phyloP scores from a whole-genome alignment of 2,888 invertebrate genomes.

The Pollenia griseotomentosa region DNA sequence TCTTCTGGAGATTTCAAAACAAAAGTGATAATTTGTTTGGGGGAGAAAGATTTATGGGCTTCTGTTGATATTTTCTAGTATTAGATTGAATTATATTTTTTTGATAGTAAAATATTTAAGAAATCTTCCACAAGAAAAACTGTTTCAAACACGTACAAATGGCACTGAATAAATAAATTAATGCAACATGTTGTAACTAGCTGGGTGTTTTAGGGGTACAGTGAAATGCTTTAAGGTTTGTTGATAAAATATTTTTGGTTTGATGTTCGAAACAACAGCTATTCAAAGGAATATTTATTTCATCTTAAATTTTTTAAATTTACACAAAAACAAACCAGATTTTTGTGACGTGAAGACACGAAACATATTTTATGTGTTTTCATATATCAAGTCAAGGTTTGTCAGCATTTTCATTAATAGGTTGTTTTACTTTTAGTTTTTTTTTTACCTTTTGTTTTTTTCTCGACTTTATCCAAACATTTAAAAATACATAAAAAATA shows the following conservation, averaged over 20 bases:
- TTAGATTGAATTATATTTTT: not conserved
- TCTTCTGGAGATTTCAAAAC: not conserved
- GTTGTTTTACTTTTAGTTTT: not conserved
- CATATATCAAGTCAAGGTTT: constrained; percentile 25
- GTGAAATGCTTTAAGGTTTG: not conserved
- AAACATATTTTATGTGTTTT: constrained; percentile 1
- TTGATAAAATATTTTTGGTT: not conserved
- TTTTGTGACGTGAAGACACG: constrained; percentile 9
- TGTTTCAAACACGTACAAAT: constrained; percentile 15
- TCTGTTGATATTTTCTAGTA: constrained; percentile 11
- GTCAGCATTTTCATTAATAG: constrained; percentile 28
- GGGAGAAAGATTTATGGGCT: constrained; percentile 17
- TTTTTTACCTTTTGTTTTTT: not conserved
- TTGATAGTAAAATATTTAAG: constrained; percentile 10
- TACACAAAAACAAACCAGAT: not conserved
- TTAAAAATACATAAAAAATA: not conserved
- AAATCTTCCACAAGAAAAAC: not conserved
- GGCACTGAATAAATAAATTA: not conserved
- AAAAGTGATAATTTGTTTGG: not conserved
- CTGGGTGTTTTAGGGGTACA: not conserved
- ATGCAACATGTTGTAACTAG: not conserved
- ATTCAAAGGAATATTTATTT: constrained; percentile 6
- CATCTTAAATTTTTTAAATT: constrained; percentile 8
- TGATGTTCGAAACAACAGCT: not conserved
- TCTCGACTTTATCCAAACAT: not conserved